Conservation (phyloP, 2,113 vertebrate species). For the Casuarius casuarius region DNA sequence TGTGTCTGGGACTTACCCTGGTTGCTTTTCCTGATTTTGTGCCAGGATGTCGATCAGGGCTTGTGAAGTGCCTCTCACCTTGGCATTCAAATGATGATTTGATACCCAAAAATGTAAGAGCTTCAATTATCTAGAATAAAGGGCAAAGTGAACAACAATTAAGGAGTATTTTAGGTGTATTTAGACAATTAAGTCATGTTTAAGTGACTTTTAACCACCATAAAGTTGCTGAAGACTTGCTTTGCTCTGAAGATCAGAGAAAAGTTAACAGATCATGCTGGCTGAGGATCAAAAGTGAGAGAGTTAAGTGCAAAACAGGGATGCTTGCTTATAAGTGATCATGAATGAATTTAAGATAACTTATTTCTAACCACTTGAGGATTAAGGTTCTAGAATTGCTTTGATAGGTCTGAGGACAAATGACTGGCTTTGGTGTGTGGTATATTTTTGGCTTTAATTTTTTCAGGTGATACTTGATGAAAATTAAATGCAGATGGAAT, state of each 20-base stretch:
- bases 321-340: neutral
- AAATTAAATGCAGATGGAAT: neutral
- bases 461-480: neutral
- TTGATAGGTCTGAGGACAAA: neutral
- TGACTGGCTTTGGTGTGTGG: neutral
- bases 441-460: too few relatives aligned
- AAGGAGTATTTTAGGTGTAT: neutral
- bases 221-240: neutral
- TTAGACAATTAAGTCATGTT: neutral
- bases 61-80: neutral
- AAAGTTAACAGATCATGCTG: neutral
- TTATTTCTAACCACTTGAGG: neutral
- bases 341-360: neutral
- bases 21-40: neutral
- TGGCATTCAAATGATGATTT: neutral
- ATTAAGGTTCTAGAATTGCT: neutral
- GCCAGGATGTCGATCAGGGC: neutral
- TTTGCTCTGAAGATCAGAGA: neutral
- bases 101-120: neutral
- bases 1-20: neutral
- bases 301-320: neutral
- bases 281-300: neutral
- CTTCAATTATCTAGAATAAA: neutral
- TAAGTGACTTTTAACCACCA: neutral
- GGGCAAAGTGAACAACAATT: neutral